Percentiles rank a stretch among this genome's conserved stretches.
These are phyloP conservation scores for Panthera leo DNA, from an alignment of 2,113 vertebrate species.

Conservation along the genomic window DNA sequence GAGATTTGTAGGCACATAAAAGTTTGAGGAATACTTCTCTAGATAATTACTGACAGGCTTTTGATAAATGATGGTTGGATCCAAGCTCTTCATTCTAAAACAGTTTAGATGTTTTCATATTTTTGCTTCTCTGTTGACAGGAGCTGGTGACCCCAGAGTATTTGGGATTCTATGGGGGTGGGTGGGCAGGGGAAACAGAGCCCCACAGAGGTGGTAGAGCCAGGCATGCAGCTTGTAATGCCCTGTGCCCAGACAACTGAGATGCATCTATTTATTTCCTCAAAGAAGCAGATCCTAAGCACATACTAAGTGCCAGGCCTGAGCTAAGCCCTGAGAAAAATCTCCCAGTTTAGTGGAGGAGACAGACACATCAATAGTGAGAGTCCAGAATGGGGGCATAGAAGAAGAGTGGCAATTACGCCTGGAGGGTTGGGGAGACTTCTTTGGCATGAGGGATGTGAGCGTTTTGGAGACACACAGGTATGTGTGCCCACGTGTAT, in stretches of 20 bases:
- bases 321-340: background rate
- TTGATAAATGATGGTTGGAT: background rate
- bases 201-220: background rate
- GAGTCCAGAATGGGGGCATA: background rate
- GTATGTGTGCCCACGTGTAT: rapidly evolving
- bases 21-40: background rate
- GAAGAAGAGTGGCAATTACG: background rate
- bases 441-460: background rate
- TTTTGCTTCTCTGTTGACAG: background rate
- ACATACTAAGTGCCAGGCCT: background rate
- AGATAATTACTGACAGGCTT: background rate
- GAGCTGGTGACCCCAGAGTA: background rate
- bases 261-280: background rate
- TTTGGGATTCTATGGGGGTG: background rate
- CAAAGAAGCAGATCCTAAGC: background rate
- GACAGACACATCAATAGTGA: background rate
- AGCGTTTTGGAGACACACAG: background rate
- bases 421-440: background rate
- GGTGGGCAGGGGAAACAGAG: background rate
- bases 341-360: background rate
- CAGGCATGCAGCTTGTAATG: background rate
- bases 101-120: background rate
- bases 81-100: background rate
- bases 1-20: background rate
- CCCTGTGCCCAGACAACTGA: background rate